phyloP scores from a whole-genome alignment of 2,888 invertebrate genomes.

The Tuberolachnus salignus region DNA sequence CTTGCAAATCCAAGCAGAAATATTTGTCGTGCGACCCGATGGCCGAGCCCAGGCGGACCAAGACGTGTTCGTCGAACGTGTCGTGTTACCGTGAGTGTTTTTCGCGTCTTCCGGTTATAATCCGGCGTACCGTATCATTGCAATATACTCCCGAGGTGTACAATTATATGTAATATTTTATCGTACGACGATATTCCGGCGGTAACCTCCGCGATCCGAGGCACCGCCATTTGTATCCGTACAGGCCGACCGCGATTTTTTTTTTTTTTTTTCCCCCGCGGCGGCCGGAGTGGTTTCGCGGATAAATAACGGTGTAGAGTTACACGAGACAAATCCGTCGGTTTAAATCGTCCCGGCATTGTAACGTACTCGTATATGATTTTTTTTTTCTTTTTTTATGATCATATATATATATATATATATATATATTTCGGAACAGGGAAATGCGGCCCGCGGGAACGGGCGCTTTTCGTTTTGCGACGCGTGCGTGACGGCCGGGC shows the following conservation, averaged over 20 bases:
- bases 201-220: no score
- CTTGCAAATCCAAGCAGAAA: constrained; percentile 66
- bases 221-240: no score
- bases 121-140: no score
- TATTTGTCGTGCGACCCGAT: constrained; percentile 70
- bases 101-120: no score
- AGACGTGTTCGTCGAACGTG: constrained; percentile 77
- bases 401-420: no score
- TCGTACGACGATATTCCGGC: no score
- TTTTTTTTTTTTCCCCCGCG: no score
- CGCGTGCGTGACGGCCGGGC: neutral
- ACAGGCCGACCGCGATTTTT: no score
- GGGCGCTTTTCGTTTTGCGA: constrained; percentile 13
- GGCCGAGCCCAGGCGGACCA: constrained; percentile 72
- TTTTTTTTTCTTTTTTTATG: no score
- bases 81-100: constrained; percentile 67
- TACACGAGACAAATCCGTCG: constrained; percentile 17
- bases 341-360: neutral
- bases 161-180: no score
- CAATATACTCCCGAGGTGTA: no score
- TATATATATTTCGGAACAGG: neutral
- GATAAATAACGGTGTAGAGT: neutral
- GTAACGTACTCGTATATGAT: no score
- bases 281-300: constrained; percentile 5
- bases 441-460: constrained; percentile 6